A percentile compares a stretch with the other conserved stretches of the same genome.
phyloP scores from a whole-genome alignment of 2,888 invertebrate genomes.

The Neoaliturus tenellus region DNA sequence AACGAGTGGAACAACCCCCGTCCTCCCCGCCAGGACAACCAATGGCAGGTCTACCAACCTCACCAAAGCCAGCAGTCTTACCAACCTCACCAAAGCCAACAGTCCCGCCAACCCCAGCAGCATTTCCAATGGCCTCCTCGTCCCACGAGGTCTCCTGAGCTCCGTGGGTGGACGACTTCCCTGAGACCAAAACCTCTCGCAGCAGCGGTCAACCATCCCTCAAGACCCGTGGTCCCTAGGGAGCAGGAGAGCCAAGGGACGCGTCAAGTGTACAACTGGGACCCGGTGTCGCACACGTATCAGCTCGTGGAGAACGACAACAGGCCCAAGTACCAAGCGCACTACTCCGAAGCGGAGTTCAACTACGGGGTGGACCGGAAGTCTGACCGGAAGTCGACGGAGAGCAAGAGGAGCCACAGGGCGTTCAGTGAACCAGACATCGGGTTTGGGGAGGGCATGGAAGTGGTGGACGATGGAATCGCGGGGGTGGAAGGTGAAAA shows the following conservation, averaged over 20 bases:
- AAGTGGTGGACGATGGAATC: constrained; percentile 58
- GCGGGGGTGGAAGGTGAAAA: constrained; percentile 52
- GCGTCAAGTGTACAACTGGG: constrained; percentile 48
- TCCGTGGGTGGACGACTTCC: constrained; percentile 12
- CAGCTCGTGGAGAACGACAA: not conserved
- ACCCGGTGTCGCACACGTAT: constrained; percentile 40
- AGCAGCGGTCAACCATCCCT: constrained; percentile 56
- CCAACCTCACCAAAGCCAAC: not conserved
- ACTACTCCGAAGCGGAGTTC: constrained; percentile 46
- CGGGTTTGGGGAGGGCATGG: constrained; percentile 63
- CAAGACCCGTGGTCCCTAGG: constrained; percentile 53
- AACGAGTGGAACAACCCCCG: constrained; percentile 1
- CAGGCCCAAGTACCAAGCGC: constrained; percentile 1
- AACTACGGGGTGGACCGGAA: not conserved
- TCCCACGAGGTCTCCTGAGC: constrained; percentile 7
- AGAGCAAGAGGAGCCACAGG: constrained; percentile 22
- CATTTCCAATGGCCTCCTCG: constrained; percentile 43
- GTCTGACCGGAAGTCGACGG: constrained; percentile 19
- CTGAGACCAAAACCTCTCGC: constrained; percentile 58
- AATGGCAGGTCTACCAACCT: constrained; percentile 33
- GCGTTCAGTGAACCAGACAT: constrained; percentile 60
- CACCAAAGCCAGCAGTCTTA: not conserved
- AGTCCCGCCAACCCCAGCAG: constrained; percentile 1
- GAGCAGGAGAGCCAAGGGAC: constrained; percentile 26
- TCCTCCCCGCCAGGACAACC: constrained; percentile 25